Percentiles rank a stretch among this genome's conserved stretches.
Evolutionary conservation across 2,797 vertebrate species (phyloP).

Genomic region (Pantherophis vulpinus): DNA sequence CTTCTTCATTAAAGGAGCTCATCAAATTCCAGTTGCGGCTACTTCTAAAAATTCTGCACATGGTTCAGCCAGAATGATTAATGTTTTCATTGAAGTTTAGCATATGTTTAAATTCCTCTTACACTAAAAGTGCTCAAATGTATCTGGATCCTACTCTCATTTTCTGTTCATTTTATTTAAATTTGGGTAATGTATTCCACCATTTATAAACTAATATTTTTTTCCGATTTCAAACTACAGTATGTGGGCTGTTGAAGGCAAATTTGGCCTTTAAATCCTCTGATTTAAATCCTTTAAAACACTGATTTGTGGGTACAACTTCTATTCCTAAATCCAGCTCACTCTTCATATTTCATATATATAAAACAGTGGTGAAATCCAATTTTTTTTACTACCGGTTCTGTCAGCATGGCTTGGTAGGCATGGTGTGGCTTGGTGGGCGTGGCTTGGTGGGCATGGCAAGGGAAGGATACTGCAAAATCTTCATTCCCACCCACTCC

Average conservation of each 20-base stretch:
- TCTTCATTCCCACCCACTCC: too few relatives aligned
- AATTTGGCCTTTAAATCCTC: neutral
- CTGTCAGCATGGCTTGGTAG: too few relatives aligned
- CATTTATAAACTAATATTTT: neutral
- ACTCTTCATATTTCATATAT: too few relatives aligned
- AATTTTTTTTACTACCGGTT: too few relatives aligned
- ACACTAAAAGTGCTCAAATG: neutral
- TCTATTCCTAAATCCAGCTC: too few relatives aligned
- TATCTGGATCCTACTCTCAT: neutral
- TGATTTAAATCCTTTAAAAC: neutral
- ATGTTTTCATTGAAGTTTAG: neutral
- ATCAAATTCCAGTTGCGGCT: neutral
- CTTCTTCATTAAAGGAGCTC: neutral
- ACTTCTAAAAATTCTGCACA: neutral
- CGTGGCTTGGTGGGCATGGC: too few relatives aligned
- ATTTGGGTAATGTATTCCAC: neutral
- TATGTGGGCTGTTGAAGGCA: neutral
- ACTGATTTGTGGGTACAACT: neutral
- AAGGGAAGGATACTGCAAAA: too few relatives aligned
- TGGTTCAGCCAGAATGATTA: neutral
- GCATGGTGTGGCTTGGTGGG: too few relatives aligned
- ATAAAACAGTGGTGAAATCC: too few relatives aligned
- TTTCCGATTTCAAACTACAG: neutral
- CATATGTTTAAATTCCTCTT: neutral
- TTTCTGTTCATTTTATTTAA: neutral